Percentiles rank a stretch among this genome's conserved stretches.
Evolutionary conservation across 2,888 invertebrate species (phyloP).

Genomic region (Ochropleura leucogaster): DNA sequence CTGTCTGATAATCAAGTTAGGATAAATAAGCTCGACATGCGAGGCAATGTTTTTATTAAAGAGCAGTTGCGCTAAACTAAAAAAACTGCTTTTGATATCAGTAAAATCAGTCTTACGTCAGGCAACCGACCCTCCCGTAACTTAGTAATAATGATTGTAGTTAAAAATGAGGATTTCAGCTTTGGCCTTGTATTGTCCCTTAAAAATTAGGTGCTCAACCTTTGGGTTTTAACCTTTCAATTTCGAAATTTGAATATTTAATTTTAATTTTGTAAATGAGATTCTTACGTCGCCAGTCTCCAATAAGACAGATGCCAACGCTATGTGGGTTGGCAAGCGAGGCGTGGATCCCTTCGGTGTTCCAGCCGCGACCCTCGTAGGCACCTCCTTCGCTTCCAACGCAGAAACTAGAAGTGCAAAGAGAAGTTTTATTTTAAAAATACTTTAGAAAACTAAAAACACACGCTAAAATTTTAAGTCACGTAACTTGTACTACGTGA

Average conservation of each 20-base stretch:
- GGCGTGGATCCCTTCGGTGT: constrained; percentile 93
- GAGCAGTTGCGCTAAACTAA: neutral
- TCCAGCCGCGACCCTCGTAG: constrained; percentile 94
- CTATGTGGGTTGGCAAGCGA: constrained; percentile 91
- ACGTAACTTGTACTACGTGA: too few relatives aligned
- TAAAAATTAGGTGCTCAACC: neutral
- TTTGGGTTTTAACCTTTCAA: neutral
- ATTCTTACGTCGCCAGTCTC: constrained; percentile 92
- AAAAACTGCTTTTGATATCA: neutral
- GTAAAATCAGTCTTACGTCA: too few relatives aligned
- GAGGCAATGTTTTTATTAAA: neutral
- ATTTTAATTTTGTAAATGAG: neutral
- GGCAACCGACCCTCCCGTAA: too few relatives aligned
- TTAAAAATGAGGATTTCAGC: neutral
- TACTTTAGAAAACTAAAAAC: too few relatives aligned
- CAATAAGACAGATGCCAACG: constrained; percentile 93
- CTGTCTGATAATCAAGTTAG: neutral
- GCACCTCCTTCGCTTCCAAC: constrained; percentile 94
- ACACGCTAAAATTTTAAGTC: too few relatives aligned
- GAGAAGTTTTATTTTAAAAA: neutral
- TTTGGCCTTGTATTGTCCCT: neutral
- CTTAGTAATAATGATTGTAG: too few relatives aligned
- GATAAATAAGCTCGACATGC: neutral
- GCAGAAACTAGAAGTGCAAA: constrained; percentile 90
- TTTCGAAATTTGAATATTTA: neutral